These are phyloP conservation scores for Dromiciops gliroides DNA, from an alignment of 2,113 vertebrate genomes.

Conservation along the genomic window DNA sequence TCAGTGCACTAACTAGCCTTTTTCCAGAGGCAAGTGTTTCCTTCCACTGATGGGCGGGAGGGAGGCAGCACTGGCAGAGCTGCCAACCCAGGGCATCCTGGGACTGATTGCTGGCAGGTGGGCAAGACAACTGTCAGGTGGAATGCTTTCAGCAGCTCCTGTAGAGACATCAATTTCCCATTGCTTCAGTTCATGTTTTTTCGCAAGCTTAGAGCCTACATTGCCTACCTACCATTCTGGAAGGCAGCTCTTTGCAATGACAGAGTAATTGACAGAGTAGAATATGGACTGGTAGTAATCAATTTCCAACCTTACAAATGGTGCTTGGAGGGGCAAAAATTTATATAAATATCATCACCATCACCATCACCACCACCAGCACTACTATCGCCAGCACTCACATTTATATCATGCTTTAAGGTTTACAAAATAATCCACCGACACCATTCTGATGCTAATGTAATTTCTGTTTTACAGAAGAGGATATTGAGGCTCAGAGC, in stretches of 20 bases:
- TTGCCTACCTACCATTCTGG: background rate
- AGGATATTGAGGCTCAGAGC: background rate
- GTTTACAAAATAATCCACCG: background rate
- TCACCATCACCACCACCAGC: no score
- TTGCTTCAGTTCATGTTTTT: background rate
- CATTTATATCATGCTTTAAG: background rate
- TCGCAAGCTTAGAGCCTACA: background rate
- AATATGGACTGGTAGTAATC: background rate
- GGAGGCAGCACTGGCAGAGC: background rate
- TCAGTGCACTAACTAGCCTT: background rate
- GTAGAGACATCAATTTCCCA: background rate
- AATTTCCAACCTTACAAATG: background rate
- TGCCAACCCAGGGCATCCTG: background rate
- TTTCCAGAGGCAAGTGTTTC: background rate
- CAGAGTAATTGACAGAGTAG: constrained; percentile 3
- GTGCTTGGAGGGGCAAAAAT: background rate
- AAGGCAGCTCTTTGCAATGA: background rate
- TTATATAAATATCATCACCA: background rate
- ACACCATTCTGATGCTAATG: background rate
- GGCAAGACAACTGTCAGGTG: background rate
- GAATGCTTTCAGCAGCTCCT: background rate
- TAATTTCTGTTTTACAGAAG: background rate
- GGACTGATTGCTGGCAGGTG: background rate
- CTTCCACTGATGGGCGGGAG: background rate
- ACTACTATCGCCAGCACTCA: background rate